phyloP scores from a whole-genome alignment of 2,113 vertebrate genomes.

The Gymnorhina tibicen region DNA sequence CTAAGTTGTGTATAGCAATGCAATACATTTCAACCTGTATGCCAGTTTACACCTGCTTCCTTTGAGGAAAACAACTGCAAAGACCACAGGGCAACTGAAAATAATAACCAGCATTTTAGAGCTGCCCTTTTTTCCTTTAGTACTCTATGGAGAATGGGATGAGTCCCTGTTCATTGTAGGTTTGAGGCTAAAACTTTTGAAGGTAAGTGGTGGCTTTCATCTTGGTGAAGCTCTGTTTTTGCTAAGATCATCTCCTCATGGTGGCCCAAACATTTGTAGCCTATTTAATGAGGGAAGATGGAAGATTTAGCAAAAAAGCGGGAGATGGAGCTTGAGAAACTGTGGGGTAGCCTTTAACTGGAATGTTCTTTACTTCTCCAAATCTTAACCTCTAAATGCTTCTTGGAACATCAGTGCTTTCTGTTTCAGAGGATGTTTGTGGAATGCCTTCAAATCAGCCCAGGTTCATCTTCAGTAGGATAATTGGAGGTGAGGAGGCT shows the following conservation, averaged over 20 bases:
- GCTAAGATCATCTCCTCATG: background rate
- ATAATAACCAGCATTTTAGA: background rate
- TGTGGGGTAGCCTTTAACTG: background rate
- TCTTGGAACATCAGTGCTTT: background rate
- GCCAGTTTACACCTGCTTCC: background rate
- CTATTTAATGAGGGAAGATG: background rate
- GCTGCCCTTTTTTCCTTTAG: background rate
- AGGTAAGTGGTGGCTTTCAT: background rate
- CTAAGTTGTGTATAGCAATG: background rate
- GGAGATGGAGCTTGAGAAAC: background rate
- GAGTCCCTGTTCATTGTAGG: background rate
- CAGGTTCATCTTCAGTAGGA: slow-evolving; percentile 31
- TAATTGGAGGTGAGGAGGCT: slow-evolving; percentile 55
- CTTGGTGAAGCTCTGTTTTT: background rate
- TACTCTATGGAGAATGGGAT: background rate
- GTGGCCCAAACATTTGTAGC: background rate
- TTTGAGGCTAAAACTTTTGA: background rate
- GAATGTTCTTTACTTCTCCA: background rate
- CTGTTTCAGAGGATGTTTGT: slow-evolving; percentile 20
- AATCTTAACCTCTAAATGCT: background rate
- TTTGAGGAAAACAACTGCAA: background rate
- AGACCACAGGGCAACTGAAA: background rate
- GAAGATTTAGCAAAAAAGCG: background rate
- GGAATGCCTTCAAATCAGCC: slow-evolving; percentile 26
- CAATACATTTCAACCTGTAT: background rate